A percentile compares a stretch with the other conserved stretches of the same genome.
These are phyloP conservation scores for Murina feae DNA, from an alignment of 2,113 vertebrate genomes.

Conservation along the genomic window DNA sequence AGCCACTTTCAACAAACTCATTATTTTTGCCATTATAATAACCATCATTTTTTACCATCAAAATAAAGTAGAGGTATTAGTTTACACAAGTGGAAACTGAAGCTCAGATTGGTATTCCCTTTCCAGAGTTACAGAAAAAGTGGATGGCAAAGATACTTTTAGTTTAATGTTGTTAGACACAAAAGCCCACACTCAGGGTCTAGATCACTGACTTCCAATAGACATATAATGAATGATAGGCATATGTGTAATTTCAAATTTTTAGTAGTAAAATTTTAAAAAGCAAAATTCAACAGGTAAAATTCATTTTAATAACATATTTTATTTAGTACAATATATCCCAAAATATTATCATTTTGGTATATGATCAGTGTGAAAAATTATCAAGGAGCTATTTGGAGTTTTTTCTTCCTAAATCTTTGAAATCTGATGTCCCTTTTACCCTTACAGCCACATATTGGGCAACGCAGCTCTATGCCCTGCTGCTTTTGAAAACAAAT, in stretches of 20 bases:
- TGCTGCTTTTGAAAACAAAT: conserved; percentile 14
- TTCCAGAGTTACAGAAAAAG: not conserved
- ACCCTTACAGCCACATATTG: not conserved
- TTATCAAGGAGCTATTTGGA: not conserved
- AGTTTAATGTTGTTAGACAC: not conserved
- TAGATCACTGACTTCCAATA: not conserved
- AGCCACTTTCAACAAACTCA: not conserved
- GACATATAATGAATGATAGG: not conserved
- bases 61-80: not conserved
- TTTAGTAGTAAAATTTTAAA: not conserved
- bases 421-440: not conserved
- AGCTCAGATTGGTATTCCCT: not conserved
- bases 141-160: not conserved
- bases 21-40: not conserved
- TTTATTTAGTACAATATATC: not conserved
- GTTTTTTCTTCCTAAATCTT: not conserved
- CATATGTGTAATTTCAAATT: not conserved
- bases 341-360: not conserved
- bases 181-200: not conserved
- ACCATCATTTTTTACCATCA: not conserved
- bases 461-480: not conserved
- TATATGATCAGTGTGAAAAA: not conserved
- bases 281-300: not conserved
- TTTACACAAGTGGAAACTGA: not conserved
- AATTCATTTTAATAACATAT: not conserved